Evolutionary conservation across 2,113 vertebrate species (phyloP), one percentile per base, ranked within the genome.

Genomic region (Thermophis baileyi): DNA sequence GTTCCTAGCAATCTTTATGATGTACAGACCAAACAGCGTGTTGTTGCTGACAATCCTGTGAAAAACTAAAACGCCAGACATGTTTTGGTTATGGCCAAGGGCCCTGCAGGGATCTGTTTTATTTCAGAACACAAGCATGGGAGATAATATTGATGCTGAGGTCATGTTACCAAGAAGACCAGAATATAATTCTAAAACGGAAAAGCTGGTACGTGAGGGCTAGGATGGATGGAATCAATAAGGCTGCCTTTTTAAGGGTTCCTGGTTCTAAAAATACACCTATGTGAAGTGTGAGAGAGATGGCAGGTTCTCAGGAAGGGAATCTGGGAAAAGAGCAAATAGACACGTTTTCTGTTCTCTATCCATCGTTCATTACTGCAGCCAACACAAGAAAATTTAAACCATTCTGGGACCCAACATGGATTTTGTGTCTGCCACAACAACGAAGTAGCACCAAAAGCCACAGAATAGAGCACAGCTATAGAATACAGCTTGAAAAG

Each of bases 211-310:
- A 96, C 96, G 94, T 94, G 95, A 96, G 97, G 89, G 94, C 94
- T 95, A 96, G 93, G 88, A 95, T 93, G 94, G 22, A 94, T 95
- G 95, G 97, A 98, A 98, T 97, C 97, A 97, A 97, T 96, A 96
- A 96, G n/a, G 93, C 96, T 94, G 95, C 92, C 91, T 96, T 95
- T 57, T 94, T 92, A 94, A 94, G 86, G 96, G 97, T 94, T 96
- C 94, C 97, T 92, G 74, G 74, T 93, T 96, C 97, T 97, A 97
- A 97, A 98, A 97, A 97, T 97, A 97, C 40, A 90, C 54, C 50
- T 30, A 49, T 30, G 93, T 81, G 91, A 91, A 97, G 94, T 49
- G 85, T 90, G 96, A 55, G 88, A 30, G 94, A 93, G 93, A 96
- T 94, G 94, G 95, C 93, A 85, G 74, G 93, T 93, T 89, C 94